Conservation (phyloP, 1,140 invertebrate species). For the Neodiprion lecontei region DNA sequence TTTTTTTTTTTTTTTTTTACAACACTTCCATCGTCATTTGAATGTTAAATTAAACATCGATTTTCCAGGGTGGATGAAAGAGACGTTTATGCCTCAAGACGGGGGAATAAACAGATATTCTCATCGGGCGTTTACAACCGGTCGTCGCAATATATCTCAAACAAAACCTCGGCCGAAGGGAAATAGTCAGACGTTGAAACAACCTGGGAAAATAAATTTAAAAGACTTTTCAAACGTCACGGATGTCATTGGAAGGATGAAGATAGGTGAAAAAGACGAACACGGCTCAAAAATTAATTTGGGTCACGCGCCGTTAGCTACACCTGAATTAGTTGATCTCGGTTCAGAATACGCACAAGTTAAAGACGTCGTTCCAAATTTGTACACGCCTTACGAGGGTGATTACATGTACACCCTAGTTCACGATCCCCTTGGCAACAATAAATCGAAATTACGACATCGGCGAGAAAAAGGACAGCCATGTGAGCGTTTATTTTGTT, state of each 20-base stretch:
- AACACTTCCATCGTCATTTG: too few species aligned
- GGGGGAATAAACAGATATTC: conserved; percentile 71
- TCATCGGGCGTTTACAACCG: conserved; percentile 84
- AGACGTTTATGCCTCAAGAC: conserved; percentile 69
- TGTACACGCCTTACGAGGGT: conserved; percentile 66
- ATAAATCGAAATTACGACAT: conserved; percentile 67
- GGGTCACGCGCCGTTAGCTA: conserved; percentile 80
- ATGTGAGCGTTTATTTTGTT: conserved; percentile 55
- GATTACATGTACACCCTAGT: conserved; percentile 69
- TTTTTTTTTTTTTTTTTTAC: too few species aligned
- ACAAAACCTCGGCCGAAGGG: conserved; percentile 74
- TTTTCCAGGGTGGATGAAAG: conserved; percentile 69
- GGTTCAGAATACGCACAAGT: conserved; percentile 73
- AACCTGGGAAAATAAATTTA: conserved; percentile 89
- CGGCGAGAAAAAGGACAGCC: conserved; percentile 70
- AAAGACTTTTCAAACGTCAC: conserved; percentile 89
- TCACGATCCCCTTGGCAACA: conserved; percentile 69
- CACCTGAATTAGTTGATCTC: conserved; percentile 80
- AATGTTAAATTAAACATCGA: not conserved
- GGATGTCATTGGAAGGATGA: conserved; percentile 83
- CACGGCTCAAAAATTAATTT: conserved; percentile 60
- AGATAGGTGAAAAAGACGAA: conserved; percentile 68
- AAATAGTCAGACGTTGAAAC: conserved; percentile 83
- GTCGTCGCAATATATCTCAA: conserved; percentile 70
- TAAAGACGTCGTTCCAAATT: conserved; percentile 68